These are phyloP conservation scores for Drosophila cardini DNA, from an alignment of 1,140 invertebrate genomes.

Conservation along the genomic window DNA sequence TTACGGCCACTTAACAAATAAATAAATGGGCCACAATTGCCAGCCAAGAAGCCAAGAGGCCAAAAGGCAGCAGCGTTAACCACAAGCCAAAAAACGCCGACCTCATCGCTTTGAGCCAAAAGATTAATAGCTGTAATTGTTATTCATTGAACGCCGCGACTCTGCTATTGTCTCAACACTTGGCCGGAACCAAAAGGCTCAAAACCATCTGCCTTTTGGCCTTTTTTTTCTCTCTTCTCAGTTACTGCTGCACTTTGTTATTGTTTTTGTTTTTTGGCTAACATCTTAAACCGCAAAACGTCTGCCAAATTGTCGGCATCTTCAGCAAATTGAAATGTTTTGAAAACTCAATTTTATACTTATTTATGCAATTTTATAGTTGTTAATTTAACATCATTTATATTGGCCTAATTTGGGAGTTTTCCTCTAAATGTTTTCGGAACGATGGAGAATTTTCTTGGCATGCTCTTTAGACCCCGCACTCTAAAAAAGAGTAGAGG, in stretches of 20 bases:
- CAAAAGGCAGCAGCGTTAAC: constrained; percentile 52
- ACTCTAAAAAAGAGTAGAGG: no score
- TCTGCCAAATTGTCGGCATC: constrained; percentile 51
- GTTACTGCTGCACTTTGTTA: constrained; percentile 15
- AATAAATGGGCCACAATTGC: constrained; percentile 79
- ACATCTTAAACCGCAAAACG: constrained; percentile 61
- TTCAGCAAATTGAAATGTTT: constrained; percentile 63
- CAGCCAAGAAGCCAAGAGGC: constrained; percentile 33
- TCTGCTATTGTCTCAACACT: constrained; percentile 81
- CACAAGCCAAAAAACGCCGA: constrained; percentile 48
- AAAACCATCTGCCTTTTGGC: constrained; percentile 56
- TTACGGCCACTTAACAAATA: constrained; percentile 83
- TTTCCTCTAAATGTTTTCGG: background rate
- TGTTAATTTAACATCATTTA: constrained; percentile 10
- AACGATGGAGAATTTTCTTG: background rate
- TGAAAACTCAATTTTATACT: constrained; percentile 4
- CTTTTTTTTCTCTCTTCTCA: background rate
- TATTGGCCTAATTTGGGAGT: constrained; percentile 7
- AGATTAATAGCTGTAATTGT: constrained; percentile 83
- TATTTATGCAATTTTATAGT: constrained; percentile 14
- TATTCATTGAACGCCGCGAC: constrained; percentile 79
- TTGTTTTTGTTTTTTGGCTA: constrained; percentile 27
- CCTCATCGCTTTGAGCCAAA: constrained; percentile 62
- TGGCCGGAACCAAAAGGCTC: constrained; percentile 33
- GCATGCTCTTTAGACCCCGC: background rate